Evolutionary conservation across 2,797 vertebrate species (phyloP).

Genomic region (Hippoglossus hippoglossus): DNA sequence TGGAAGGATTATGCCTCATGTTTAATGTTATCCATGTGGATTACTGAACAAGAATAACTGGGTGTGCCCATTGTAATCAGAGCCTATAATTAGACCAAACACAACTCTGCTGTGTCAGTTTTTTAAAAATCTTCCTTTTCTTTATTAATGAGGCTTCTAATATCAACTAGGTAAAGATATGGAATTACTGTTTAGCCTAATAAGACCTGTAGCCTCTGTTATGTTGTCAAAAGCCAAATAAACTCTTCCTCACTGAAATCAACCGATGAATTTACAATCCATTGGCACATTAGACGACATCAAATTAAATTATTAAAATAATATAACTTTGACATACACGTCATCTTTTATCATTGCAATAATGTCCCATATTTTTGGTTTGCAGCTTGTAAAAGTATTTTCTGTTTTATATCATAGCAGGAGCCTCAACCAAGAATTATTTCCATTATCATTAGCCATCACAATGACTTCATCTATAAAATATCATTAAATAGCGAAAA

Average conservation of each 20-base stretch:
- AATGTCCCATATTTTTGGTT: neutral
- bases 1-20: slow-evolving; percentile 45
- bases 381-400: neutral
- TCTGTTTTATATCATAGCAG: neutral
- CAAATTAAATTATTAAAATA: no score
- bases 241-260: no score
- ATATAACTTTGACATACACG: no score
- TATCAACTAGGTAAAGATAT: slow-evolving; percentile 6
- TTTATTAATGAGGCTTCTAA: slow-evolving; percentile 24
- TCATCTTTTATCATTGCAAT: no score
- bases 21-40: slow-evolving; percentile 62
- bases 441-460: neutral
- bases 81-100: slow-evolving; percentile 56
- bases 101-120: slow-evolving; percentile 30
- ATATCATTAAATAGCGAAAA: neutral
- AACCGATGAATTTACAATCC: no score
- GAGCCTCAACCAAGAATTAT: neutral
- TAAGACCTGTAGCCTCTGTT: no score
- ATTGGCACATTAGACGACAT: neutral
- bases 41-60: slow-evolving; percentile 50
- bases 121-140: slow-evolving; percentile 3
- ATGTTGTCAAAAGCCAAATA: no score
- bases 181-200: neutral
- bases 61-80: slow-evolving; percentile 44
- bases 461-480: neutral